Conservation (phyloP, 2,113 vertebrate species). For the Grantiella picta region DNA sequence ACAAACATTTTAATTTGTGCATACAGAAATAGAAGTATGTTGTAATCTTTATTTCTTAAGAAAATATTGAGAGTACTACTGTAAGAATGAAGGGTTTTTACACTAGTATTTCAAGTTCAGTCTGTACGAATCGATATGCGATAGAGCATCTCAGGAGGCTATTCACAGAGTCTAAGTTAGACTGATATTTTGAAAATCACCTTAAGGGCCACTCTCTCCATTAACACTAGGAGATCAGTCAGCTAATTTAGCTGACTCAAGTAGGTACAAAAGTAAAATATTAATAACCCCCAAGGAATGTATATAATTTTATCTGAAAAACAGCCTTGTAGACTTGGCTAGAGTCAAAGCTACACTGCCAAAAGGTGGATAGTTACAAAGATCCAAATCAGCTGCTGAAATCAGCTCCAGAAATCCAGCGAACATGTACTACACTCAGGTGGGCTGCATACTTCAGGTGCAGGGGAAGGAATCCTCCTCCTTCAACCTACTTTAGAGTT, state of each 20-base stretch:
- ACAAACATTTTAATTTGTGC: neutral
- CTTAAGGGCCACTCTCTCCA: neutral
- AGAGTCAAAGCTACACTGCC: neutral
- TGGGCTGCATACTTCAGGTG: neutral
- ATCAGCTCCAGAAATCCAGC: neutral
- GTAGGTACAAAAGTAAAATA: neutral
- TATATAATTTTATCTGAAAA: neutral
- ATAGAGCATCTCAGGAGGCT: neutral
- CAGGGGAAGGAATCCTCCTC: neutral
- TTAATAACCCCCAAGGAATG: neutral
- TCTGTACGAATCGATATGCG: neutral
- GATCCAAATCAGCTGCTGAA: neutral
- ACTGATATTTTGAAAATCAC: neutral
- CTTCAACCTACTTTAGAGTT: neutral
- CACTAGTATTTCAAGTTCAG: neutral
- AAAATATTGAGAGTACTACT: neutral
- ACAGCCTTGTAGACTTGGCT: neutral
- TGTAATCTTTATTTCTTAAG: neutral
- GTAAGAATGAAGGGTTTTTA: neutral
- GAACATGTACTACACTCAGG: rapidly evolving
- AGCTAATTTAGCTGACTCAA: neutral
- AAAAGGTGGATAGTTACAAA: neutral
- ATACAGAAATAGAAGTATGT: neutral
- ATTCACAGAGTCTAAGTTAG: neutral
- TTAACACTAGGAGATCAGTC: neutral